Evolutionary conservation across 2,797 vertebrate species (phyloP).

Genomic region (Chromis chromis): DNA sequence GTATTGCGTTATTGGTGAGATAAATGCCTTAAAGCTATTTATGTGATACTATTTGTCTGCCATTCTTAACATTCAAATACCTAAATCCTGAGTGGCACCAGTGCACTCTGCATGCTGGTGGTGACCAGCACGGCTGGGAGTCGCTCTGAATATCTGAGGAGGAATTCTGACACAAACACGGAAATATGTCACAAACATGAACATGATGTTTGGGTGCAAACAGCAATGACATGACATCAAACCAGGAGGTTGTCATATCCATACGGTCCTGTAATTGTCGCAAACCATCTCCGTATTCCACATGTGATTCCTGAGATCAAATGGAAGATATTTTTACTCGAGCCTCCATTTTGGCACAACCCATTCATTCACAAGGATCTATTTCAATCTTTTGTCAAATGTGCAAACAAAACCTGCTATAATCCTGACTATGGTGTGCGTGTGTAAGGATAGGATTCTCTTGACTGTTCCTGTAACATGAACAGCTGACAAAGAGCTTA

Average conservation of each 20-base stretch:
- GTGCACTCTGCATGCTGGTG: conserved; percentile 28
- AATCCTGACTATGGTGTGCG: conserved; percentile 60
- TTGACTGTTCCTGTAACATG: conserved; percentile 68
- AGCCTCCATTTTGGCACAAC: conserved; percentile 32
- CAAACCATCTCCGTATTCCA: conserved; percentile 1
- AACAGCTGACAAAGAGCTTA: conserved; percentile 78
- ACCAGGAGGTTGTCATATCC: neutral
- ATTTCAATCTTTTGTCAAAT: conserved; percentile 65
- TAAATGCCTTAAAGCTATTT: conserved; percentile 35
- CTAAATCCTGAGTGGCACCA: conserved; percentile 28
- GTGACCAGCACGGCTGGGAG: conserved; percentile 31
- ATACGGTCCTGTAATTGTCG: conserved; percentile 16
- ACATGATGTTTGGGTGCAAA: conserved; percentile 24
- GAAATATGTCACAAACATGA: conserved; percentile 23
- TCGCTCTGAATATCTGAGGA: conserved; percentile 37
- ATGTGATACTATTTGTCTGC: conserved; percentile 41
- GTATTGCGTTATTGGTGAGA: conserved; percentile 23
- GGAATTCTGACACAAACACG: conserved; percentile 1
- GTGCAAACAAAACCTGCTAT: conserved; percentile 71
- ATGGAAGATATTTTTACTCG: conserved; percentile 49
- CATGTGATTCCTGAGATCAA: conserved; percentile 32
- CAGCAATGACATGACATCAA: conserved; percentile 25
- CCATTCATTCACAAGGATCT: conserved; percentile 58
- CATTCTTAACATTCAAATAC: conserved; percentile 36
- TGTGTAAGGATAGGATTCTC: conserved; percentile 65